Base-by-base conservation (phyloP, 2,797 vertebrate species). In the Sebastes alutus region DNA sequence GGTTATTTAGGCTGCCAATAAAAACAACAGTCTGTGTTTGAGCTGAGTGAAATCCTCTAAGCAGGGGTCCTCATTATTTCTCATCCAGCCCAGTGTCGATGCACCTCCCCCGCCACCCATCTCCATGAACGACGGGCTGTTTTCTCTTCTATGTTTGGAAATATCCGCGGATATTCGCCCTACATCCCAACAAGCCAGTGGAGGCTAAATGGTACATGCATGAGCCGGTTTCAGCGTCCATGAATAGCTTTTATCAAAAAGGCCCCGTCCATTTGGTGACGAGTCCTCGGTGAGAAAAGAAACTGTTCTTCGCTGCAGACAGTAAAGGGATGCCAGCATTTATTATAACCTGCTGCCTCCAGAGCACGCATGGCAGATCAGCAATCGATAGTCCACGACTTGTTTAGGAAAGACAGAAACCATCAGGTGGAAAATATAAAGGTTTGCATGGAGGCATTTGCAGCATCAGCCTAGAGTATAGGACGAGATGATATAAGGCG, bases 81-180 rank as follows among this genome's bases (percentile, higher is more conserved):
- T 89, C 81, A 91, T 89, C 80, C 87, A 89, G 86, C 77, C 79
- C 87, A 32, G 71, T 22, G 72, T 79, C 77, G 67, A 76, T 65
- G 87, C 89, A 82, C 87, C 86, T 89, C 93, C 90, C 88, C 90
- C 82, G 85, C 77, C 87, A 80, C 85, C 86, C 92, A 89, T 93
- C 80, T 77, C 88, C 71, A 54, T 81, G 46, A 81, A 81, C 77
- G 79, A 46, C 38, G 70, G 72, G 69, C 78, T 73, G 81, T 62
- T 85, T 60, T 86, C 80, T 84, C 46, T 70, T 58, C 72, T 82
- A 22, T 56, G 75, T 75, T 65, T 75, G 60, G 71, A 78, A 72
- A 87, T 84, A 88, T 82, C 74, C 54, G 32, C 72, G 72, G 73
- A 84, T 86, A 54, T 87, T 84, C 84, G 78, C 81, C 88, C 87